Conservation (phyloP, 2,888 invertebrate species). For the Meteorus colon region DNA sequence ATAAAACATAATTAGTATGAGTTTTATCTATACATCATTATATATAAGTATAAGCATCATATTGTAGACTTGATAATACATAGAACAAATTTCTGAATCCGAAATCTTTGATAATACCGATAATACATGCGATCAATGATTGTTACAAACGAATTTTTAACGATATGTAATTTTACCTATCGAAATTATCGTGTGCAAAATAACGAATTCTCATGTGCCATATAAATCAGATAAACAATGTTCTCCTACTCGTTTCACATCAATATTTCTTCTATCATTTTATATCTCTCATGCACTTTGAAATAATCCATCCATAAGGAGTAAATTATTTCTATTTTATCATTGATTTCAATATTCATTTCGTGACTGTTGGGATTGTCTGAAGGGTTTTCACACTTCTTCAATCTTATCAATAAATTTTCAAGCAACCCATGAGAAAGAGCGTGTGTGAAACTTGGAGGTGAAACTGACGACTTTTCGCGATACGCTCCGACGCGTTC, state of each 20-base stretch:
- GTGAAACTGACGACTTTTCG: constrained; percentile 52
- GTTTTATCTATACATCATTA: neutral
- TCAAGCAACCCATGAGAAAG: constrained; percentile 21
- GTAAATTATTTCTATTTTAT: too few relatives aligned
- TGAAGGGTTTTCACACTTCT: too few relatives aligned
- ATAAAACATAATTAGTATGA: neutral
- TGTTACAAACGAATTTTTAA: neutral
- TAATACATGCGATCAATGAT: neutral
- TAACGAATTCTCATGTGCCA: neutral
- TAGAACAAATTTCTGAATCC: neutral
- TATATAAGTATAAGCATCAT: neutral
- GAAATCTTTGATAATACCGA: neutral
- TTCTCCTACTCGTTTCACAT: neutral
- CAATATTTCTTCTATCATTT: too few relatives aligned
- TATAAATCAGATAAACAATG: too few relatives aligned
- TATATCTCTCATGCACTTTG: too few relatives aligned
- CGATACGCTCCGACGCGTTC: constrained; percentile 49
- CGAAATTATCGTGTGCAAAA: neutral
- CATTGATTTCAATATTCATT: too few relatives aligned
- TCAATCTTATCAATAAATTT: neutral
- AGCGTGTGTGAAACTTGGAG: constrained; percentile 40
- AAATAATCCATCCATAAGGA: too few relatives aligned
- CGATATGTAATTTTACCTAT: neutral
- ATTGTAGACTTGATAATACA: neutral
- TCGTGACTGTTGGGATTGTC: too few relatives aligned